These are phyloP conservation scores for Gonatopus flavifemur DNA, from an alignment of 1,140 invertebrate species.

Conservation along the genomic window DNA sequence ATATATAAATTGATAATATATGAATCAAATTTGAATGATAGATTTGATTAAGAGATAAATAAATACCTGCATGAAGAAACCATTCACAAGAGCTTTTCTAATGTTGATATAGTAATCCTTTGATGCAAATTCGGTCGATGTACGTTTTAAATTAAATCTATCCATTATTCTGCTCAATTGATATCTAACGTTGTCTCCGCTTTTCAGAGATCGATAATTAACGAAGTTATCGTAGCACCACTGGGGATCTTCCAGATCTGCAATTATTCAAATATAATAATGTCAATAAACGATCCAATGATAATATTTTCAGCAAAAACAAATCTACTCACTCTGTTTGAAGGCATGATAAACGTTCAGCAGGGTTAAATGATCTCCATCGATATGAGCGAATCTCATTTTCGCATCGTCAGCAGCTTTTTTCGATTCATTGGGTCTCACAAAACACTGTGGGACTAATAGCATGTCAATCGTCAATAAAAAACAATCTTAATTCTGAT, in stretches of 20 bases:
- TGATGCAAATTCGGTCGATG: slow-evolving; percentile 97
- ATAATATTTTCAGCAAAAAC: slow-evolving; percentile 2
- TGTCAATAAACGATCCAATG: neutral
- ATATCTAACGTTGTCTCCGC: slow-evolving; percentile 82
- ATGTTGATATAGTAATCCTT: slow-evolving; percentile 99
- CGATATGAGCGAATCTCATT: slow-evolving; percentile 98
- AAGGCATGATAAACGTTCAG: slow-evolving; percentile 97
- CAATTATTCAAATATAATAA: slow-evolving; percentile 8
- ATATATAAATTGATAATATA: slow-evolving; percentile 4
- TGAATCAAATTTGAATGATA: neutral
- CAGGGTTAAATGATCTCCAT: slow-evolving; percentile 96
- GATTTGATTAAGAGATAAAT: neutral
- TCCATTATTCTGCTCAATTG: slow-evolving; percentile 87
- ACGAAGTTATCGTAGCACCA: slow-evolving; percentile 99
- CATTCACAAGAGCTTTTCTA: slow-evolving; percentile 94
- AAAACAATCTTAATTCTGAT: slow-evolving; percentile 39
- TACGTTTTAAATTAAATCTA: slow-evolving; percentile 88
- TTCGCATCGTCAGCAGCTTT: slow-evolving; percentile 99
- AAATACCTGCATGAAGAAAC: slow-evolving; percentile 99
- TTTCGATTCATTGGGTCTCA: slow-evolving; percentile 97
- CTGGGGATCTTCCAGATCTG: slow-evolving; percentile 84
- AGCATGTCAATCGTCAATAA: slow-evolving; percentile 57
- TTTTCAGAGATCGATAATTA: slow-evolving; percentile 97
- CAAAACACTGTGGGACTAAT: slow-evolving; percentile 99
- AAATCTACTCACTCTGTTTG: slow-evolving; percentile 90